phyloP scores from a whole-genome alignment of 2,113 vertebrate genomes.

The Hiodon tergisus region DNA sequence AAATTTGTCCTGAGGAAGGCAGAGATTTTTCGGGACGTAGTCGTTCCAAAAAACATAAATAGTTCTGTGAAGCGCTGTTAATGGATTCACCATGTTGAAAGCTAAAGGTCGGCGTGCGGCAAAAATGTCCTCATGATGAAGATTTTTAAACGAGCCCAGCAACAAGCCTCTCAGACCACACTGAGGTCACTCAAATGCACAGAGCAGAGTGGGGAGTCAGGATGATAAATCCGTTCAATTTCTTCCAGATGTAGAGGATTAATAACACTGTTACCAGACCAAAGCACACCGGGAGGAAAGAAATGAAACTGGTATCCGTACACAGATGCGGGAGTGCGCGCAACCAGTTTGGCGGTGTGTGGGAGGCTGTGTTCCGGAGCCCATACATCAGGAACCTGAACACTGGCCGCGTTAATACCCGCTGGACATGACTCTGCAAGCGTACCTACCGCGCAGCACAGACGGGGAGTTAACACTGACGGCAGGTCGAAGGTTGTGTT shows the following conservation, averaged over 20 bases:
- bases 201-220: slow-evolving; percentile 5
- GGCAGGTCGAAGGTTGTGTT: background rate
- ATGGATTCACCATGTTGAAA: background rate
- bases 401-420: no score
- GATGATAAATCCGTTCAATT: slow-evolving; percentile 37
- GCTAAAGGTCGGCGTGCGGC: background rate
- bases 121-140: background rate
- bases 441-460: background rate
- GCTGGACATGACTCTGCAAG: background rate
- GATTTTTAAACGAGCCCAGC: background rate
- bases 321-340: background rate
- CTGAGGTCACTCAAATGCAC: slow-evolving; percentile 25
- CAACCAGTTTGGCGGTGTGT: background rate
- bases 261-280: slow-evolving; percentile 25
- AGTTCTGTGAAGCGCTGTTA: background rate
- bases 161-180: slow-evolving; percentile 3
- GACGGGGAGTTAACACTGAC: background rate
- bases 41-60: background rate
- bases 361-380: background rate
- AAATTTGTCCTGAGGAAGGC: background rate
- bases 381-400: background rate
- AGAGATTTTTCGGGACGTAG: background rate
- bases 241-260: slow-evolving; percentile 42
- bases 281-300: slow-evolving; percentile 16
- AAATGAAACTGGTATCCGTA: background rate